A percentile compares a stretch with the other conserved stretches of the same genome.
Conservation (phyloP, 2,113 vertebrate genomes). For the Sciurus niger region DNA sequence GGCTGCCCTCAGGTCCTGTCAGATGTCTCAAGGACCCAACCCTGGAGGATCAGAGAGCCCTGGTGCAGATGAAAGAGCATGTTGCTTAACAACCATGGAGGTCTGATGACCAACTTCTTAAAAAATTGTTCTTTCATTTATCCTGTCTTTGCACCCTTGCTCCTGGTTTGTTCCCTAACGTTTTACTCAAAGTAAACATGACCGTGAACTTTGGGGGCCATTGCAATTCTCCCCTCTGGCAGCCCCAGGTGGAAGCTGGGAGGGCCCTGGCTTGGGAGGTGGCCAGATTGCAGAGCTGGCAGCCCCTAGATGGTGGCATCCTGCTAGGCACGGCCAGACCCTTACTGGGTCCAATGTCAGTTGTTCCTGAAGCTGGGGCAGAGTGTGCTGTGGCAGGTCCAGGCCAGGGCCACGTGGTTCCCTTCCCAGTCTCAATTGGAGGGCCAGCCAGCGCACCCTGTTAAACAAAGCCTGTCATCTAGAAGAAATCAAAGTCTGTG, state of each 20-base stretch:
- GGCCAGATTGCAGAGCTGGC: background rate
- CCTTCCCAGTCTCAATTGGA: background rate
- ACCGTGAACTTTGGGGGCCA: slow-evolving; percentile 37
- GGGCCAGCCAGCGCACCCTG: background rate
- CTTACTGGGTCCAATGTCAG: background rate
- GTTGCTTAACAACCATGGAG: background rate
- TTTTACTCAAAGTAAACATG: slow-evolving; percentile 71
- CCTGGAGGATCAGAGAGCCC: background rate
- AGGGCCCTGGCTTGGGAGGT: background rate
- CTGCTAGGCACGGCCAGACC: background rate
- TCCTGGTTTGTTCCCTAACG: slow-evolving; percentile 45
- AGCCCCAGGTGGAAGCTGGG: background rate
- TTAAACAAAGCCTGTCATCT: background rate
- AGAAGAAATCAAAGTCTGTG: background rate
- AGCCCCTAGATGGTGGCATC: background rate
- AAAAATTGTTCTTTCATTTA: background rate
- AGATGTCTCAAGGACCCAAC: background rate
- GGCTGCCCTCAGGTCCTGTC: background rate
- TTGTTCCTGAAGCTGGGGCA: background rate
- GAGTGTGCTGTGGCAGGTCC: no score
- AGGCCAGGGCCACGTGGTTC: background rate
- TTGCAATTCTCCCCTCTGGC: slow-evolving; percentile 56
- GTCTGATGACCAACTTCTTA: slow-evolving; percentile 13
- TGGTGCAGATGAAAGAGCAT: background rate
- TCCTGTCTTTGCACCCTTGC: background rate